Percentiles rank a stretch among this genome's conserved stretches.
These are phyloP conservation scores for Hydrotaea diabolus DNA, from an alignment of 2,888 invertebrate genomes.

Conservation along the genomic window DNA sequence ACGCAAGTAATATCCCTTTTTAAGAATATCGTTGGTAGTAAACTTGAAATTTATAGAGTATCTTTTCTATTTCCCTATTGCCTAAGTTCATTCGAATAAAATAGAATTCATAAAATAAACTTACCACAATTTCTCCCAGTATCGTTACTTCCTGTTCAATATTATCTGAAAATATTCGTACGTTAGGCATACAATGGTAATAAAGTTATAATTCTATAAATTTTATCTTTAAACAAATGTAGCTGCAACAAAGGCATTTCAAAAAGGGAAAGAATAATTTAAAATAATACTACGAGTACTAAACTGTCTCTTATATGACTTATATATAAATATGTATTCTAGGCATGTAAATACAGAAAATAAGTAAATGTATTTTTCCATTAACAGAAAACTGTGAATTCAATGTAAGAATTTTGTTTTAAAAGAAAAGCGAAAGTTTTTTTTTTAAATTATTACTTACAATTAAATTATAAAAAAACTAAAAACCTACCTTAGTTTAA, in stretches of 20 bases:
- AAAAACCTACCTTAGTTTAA: no score
- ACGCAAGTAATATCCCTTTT: no score
- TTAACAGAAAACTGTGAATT: neutral
- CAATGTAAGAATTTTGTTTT: neutral
- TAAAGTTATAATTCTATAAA: neutral
- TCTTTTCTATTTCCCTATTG: no score
- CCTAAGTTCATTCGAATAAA: no score
- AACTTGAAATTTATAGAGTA: no score
- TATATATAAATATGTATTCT: no score
- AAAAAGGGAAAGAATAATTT: no score
- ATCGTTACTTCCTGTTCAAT: neutral
- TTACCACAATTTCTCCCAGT: neutral
- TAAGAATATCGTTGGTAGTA: no score
- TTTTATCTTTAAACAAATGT: neutral
- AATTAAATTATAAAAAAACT: neutral
- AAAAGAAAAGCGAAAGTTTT: neutral
- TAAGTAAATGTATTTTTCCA: neutral
- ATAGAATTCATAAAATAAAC: neutral
- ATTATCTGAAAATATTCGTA: conserved; percentile 4
- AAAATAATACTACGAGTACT: no score
- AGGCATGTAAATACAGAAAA: neutral
- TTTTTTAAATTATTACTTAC: no score
- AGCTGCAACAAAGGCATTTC: neutral
- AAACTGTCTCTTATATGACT: no score
- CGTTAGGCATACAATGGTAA: neutral